Evolutionary conservation across 2,888 invertebrate species (phyloP).

Genomic region (Phalera bucephala): DNA sequence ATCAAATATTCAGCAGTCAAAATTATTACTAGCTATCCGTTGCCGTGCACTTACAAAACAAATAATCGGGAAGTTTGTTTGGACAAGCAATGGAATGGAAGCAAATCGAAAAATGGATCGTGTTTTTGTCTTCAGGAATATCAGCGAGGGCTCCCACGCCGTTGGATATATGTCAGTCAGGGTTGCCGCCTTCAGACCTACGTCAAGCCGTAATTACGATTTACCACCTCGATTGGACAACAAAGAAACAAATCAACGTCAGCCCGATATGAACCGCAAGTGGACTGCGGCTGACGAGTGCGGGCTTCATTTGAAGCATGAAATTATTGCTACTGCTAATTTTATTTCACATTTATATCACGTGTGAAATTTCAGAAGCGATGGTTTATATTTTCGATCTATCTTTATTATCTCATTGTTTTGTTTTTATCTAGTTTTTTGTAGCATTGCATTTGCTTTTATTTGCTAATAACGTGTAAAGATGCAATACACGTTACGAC

Average conservation of each 20-base stretch:
- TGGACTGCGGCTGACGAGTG: conserved; percentile 19
- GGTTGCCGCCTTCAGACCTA: conserved; percentile 42
- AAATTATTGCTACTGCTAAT: too few species aligned
- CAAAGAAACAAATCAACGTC: conserved; percentile 53
- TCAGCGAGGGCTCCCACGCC: background rate
- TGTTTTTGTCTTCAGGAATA: background rate
- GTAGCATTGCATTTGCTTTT: too few species aligned
- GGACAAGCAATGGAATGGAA: background rate
- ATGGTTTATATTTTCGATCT: too few species aligned
- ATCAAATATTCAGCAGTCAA: too few species aligned
- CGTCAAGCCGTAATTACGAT: conserved; percentile 57
- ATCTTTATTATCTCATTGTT: too few species aligned
- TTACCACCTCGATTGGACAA: conserved; percentile 51
- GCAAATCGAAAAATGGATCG: background rate
- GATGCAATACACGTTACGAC: too few species aligned
- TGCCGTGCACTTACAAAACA: background rate
- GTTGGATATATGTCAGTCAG: conserved; percentile 15
- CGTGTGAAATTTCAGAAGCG: too few species aligned
- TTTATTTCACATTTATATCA: too few species aligned
- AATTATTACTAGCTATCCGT: background rate
- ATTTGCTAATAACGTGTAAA: too few species aligned
- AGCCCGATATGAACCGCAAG: conserved; percentile 19
- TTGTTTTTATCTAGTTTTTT: too few species aligned
- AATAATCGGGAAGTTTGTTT: background rate
- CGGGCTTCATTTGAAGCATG: conserved; percentile 24